Evolutionary conservation across 2,888 invertebrate genomes (phyloP), one percentile per base, ranked within the genome.

Genomic region (Rhopalosiphum nymphaeae): DNA sequence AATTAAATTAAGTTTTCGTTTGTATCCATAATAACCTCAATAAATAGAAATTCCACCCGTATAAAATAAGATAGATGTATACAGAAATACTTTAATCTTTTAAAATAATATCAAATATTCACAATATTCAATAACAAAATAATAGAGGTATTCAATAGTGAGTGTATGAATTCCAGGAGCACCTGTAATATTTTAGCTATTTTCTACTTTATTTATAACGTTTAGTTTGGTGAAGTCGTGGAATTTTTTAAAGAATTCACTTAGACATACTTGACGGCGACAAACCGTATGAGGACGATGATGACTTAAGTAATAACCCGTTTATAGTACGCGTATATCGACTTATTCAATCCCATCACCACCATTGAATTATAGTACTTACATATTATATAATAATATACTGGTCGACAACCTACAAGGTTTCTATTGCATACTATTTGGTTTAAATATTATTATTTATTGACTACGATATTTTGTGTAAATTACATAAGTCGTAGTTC

Each of bases 131-230:
- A 89, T 89, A 57, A 42, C 13, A 89, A 89, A 78, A 78, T 78
- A 25, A 89, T 56, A 89, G 16, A 42, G 42, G 42, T 57, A 49
- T n/a, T 26, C 42, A 0, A 25, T 1, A 26, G 26, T 26, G 13
- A 0, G 4, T 21, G 9, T 78, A 36, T 16, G 42, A 89, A 89
- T 89, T 89, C 89, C 89, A 4, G 42, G 36, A 2, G 36, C 21
- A 36, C 78, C 29, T 44, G 44, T 89, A 61, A 89, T 89, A 89
- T 57, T 89, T 61, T 57, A 61, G 42, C 89, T 44, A 57, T 89
- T 89, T 89, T 78, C 36, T 78, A 36, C 78, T 78, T 36, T 61
- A 90, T 90, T 67, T 46, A 61, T 90, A 90, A n/a, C 46, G 29
- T 90, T 67, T 49, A 29, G 21, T 44, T n/a, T 67, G 11, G n/a